Conservation (phyloP, 30 jellyfish, hydroid and myxozoan species). For the Morbakka virulenta region DNA sequence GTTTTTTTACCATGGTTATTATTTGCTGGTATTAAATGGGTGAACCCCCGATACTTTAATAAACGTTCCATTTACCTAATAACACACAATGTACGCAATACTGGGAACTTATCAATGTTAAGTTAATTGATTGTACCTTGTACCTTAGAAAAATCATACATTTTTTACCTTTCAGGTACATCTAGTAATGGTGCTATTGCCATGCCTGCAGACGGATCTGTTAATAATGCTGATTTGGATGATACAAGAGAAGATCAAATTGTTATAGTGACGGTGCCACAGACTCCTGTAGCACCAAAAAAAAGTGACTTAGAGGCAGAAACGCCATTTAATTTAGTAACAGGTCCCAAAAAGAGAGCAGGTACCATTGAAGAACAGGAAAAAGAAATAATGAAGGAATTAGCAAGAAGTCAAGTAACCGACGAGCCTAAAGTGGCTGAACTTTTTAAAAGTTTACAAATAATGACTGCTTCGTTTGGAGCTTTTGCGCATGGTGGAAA, state of each 20-base stretch:
- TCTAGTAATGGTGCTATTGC: too few species aligned
- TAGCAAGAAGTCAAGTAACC: slow-evolving; percentile 52
- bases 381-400: slow-evolving; percentile 16
- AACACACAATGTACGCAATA: too few species aligned
- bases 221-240: too few species aligned
- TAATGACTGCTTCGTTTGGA: slow-evolving; percentile 96
- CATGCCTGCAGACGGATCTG: too few species aligned
- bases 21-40: too few species aligned
- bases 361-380: slow-evolving; percentile 2
- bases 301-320: slow-evolving; percentile 14
- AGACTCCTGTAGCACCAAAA: slow-evolving; percentile 41
- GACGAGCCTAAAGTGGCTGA: slow-evolving; percentile 91
- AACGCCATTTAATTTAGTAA: neutral
- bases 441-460: slow-evolving; percentile 74
- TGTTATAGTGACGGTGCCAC: slow-evolving; percentile 20
- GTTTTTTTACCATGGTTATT: too few species aligned
- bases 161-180: too few species aligned
- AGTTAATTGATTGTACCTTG: too few species aligned
- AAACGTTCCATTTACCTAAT: too few species aligned
- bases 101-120: too few species aligned
- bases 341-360: slow-evolving; percentile 9
- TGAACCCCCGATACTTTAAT: too few species aligned
- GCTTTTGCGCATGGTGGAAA: slow-evolving; percentile 99
- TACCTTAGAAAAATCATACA: too few species aligned
- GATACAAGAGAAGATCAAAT: neutral